Conservation (phyloP, 2,797 vertebrate species). For the Spinus pinus region DNA sequence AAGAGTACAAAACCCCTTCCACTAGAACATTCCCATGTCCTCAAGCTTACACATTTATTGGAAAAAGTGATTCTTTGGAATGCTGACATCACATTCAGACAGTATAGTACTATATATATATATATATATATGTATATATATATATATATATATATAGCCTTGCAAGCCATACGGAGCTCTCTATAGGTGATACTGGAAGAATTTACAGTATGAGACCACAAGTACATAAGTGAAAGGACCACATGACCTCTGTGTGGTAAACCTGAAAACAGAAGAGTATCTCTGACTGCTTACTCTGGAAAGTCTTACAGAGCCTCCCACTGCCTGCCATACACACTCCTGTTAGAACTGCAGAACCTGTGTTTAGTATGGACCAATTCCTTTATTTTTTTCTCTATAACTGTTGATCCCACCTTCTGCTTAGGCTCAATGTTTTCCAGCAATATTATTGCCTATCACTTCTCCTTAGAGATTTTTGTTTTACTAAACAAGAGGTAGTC, state of each 20-base stretch:
- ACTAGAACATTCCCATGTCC: not conserved
- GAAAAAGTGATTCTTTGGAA: conserved; percentile 24
- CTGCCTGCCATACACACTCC: not conserved
- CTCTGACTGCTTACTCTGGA: not conserved
- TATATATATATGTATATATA: not conserved
- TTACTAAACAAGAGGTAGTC: not conserved
- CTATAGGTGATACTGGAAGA: not conserved
- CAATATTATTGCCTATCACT: not conserved
- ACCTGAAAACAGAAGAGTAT: not conserved
- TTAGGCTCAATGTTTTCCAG: not conserved
- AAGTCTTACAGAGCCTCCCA: not conserved
- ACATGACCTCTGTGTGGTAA: not conserved
- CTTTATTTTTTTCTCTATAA: not conserved
- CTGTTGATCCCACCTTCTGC: not conserved
- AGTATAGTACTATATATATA: not conserved
- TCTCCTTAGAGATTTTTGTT: not conserved
- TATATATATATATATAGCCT: not conserved
- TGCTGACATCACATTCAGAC: not conserved
- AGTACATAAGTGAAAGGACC: not conserved
- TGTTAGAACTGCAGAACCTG: not conserved
- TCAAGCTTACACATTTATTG: not conserved
- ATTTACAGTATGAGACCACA: not conserved
- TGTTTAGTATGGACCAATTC: not conserved
- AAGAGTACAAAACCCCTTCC: not conserved
- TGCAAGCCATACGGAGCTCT: not conserved